phyloP scores from a whole-genome alignment of 2,888 invertebrate genomes.

The Encarsia formosa region DNA sequence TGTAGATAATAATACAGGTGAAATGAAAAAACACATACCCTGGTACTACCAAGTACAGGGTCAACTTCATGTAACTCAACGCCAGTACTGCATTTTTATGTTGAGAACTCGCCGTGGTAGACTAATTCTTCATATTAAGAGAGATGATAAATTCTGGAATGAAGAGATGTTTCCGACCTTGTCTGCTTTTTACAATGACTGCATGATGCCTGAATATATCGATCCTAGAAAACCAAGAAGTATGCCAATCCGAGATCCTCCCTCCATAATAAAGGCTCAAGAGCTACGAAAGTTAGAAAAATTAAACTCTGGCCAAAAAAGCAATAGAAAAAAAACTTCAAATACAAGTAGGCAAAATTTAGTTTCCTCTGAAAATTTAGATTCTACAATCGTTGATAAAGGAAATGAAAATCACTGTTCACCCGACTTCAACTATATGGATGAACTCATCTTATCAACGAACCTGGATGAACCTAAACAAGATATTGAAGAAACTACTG shows the following conservation, averaged over 20 bases:
- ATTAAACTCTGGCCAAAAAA: too few species aligned
- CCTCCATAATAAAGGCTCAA: not conserved
- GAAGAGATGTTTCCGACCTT: slow-evolving; percentile 23
- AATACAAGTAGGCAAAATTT: too few species aligned
- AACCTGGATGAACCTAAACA: too few species aligned
- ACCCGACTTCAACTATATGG: too few species aligned
- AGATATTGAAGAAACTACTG: too few species aligned
- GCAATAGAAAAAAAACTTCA: too few species aligned
- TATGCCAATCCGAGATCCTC: slow-evolving; percentile 21
- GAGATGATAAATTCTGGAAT: slow-evolving; percentile 30
- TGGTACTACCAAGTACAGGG: slow-evolving; percentile 33
- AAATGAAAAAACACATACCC: slow-evolving; percentile 25
- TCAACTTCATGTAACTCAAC: slow-evolving; percentile 29
- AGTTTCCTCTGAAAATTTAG: too few species aligned
- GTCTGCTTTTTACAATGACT: slow-evolving; percentile 27
- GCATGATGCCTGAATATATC: slow-evolving; percentile 32
- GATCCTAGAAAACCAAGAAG: slow-evolving; percentile 24
- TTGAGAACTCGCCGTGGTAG: slow-evolving; percentile 28
- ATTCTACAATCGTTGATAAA: too few species aligned
- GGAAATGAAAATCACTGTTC: too few species aligned
- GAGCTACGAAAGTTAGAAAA: too few species aligned
- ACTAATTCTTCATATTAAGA: slow-evolving; percentile 19
- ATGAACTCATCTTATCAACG: too few species aligned
- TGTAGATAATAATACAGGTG: not conserved
- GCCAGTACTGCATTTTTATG: slow-evolving; percentile 30